Percentiles rank a stretch among this genome's conserved stretches.
Conservation (phyloP, 2,113 vertebrate species). For the Phycodurus eques region DNA sequence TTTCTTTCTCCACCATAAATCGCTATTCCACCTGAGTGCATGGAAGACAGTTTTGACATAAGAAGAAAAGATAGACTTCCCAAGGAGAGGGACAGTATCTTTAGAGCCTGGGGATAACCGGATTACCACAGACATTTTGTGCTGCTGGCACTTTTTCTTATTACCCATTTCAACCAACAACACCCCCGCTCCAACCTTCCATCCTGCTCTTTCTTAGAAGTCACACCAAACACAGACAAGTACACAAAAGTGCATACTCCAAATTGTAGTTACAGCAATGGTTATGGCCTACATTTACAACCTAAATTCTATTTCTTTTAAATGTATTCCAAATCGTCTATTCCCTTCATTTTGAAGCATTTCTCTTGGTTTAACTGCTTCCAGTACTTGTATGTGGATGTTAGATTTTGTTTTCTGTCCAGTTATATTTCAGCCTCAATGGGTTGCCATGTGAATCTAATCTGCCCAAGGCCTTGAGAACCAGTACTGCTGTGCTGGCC, state of each 20-base stretch:
- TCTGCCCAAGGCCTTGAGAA: too few species aligned
- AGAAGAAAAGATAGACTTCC: constrained; percentile 70
- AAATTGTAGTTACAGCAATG: constrained; percentile 4
- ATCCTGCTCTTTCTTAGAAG: constrained; percentile 58
- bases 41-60: constrained; percentile 74
- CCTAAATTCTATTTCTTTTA: too few species aligned
- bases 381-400: too few species aligned
- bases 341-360: too few species aligned
- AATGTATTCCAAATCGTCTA: too few species aligned
- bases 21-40: constrained; percentile 74
- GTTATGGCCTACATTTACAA: neutral
- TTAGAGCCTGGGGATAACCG: constrained; percentile 66
- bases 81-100: constrained; percentile 66
- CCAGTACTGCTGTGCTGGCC: too few species aligned
- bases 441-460: too few species aligned
- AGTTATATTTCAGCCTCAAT: too few species aligned
- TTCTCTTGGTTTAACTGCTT: too few species aligned
- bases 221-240: constrained; percentile 47
- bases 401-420: too few species aligned
- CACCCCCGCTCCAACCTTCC: constrained; percentile 28
- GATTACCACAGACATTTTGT: constrained; percentile 68
- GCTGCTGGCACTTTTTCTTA: constrained; percentile 68
- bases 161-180: constrained; percentile 33
- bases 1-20: constrained; percentile 61
- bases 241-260: constrained; percentile 32